Percentiles rank a stretch among this genome's conserved stretches.
These are phyloP conservation scores for Hermetia illucens DNA, from an alignment of 1,140 invertebrate genomes.

Conservation along the genomic window DNA sequence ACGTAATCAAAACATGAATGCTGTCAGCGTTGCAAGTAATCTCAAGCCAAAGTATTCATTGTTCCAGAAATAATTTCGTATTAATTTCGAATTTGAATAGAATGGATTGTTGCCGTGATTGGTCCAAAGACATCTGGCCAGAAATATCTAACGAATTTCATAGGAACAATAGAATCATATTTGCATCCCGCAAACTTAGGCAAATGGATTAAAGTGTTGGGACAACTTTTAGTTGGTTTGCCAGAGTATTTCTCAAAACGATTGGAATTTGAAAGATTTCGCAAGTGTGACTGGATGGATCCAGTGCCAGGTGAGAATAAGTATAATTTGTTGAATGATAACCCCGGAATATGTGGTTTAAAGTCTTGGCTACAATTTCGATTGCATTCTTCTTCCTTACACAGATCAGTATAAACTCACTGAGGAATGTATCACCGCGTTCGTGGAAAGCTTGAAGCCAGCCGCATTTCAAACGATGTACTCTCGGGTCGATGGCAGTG, in stretches of 20 bases:
- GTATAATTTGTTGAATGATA: background rate
- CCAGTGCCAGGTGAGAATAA: slow-evolving; percentile 1
- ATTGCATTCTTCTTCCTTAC: too few relatives aligned
- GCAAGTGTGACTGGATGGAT: slow-evolving; percentile 19
- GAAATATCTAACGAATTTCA: slow-evolving; percentile 62
- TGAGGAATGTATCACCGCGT: slow-evolving; percentile 67
- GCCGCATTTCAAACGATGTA: slow-evolving; percentile 62
- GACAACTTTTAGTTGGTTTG: slow-evolving; percentile 46
- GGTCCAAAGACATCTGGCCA: slow-evolving; percentile 44
- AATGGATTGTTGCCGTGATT: slow-evolving; percentile 56
- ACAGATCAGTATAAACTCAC: slow-evolving; percentile 56
- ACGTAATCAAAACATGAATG: slow-evolving; percentile 1
- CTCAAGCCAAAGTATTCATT: background rate
- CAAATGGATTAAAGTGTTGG: slow-evolving; percentile 52
- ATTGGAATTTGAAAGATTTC: slow-evolving; percentile 48
- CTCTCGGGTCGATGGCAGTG: slow-evolving; percentile 47
- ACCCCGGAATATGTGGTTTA: too few relatives aligned
- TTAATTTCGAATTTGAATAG: slow-evolving; percentile 4
- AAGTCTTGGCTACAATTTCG: too few relatives aligned
- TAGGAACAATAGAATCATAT: slow-evolving; percentile 75
- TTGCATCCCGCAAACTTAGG: slow-evolving; percentile 81
- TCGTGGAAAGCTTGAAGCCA: slow-evolving; percentile 60
- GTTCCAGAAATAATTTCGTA: background rate
- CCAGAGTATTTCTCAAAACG: slow-evolving; percentile 41
- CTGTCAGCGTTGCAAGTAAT: slow-evolving; percentile 1